Evolutionary conservation across 2,797 vertebrate genomes (phyloP), one percentile per base, ranked within the genome.

Genomic region (Mus spretus): DNA sequence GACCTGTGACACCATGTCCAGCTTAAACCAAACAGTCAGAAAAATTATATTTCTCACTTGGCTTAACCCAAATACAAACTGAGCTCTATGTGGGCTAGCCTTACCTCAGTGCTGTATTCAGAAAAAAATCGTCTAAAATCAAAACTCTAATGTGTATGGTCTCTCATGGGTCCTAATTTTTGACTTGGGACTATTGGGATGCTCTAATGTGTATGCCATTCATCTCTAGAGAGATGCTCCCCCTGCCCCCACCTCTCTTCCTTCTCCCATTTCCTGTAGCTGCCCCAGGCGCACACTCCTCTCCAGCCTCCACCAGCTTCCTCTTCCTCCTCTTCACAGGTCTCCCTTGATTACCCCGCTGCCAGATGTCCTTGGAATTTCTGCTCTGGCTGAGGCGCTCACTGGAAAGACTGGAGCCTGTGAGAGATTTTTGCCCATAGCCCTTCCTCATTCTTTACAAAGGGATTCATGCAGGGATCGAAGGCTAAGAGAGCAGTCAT

Each of bases 361-460:
- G 84, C 85, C 95, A 94, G 93, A 94, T 92, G 95, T 92, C 90
- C 67, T 86, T 90, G 92, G 89, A 94, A 95, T 91, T 70, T 95
- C 85, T 50, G 57, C 93, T 95, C 63, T 44, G 92, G 88, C 65
- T 79, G 63, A 59, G 88, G 81, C 90, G 80, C 44, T 67, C 4
- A 4, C 40, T 12, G n/a, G 89, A 89, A 93, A 47, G 11, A 17
- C 22, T 31, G 65, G 80, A 84, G 31, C 50, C 3, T 50, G 19
- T 1, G 80, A n/a, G 28, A 5, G 0, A 44, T 17, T 57, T 63
- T 74, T 50, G 91, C 85, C 31, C 47, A 61, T 10, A 75, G 77
- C 31, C 88, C 74, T 93, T 96, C 88, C 95, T 95, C 57, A 4
- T 86, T 90, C 79, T 50, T 75, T 34, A 15, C 22, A 1, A 63